Evolutionary conservation across 2,888 invertebrate species (phyloP).

Genomic region (Euphydryas editha): DNA sequence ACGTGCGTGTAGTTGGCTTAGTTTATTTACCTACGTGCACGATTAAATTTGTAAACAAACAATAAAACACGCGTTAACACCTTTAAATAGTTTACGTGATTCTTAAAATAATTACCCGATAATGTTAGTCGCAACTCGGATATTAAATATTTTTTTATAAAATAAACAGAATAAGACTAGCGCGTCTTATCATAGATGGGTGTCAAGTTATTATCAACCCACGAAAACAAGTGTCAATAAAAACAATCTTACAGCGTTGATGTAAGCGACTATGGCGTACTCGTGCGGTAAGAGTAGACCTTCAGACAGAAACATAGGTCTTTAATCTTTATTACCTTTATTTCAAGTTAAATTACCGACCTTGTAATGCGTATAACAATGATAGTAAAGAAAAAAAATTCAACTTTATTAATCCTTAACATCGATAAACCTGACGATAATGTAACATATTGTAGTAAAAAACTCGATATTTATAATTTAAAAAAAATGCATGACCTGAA

Average conservation of each 20-base stretch:
- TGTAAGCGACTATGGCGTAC: too few relatives aligned
- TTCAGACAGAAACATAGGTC: conserved; percentile 35
- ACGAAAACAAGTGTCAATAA: background rate
- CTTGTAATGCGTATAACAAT: conserved; percentile 55
- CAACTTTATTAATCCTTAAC: background rate
- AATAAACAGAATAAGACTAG: background rate
- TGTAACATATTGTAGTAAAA: background rate
- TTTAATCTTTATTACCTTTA: conserved; percentile 51
- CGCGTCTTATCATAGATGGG: conserved; percentile 15
- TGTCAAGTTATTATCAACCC: conserved; percentile 31
- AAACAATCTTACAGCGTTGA: too few relatives aligned
- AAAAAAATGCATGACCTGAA: conserved; percentile 23
- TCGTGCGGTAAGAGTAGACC: conserved; percentile 9
- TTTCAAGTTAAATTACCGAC: conserved; percentile 54
- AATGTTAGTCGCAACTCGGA: conserved; percentile 12
- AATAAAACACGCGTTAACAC: conserved; percentile 10
- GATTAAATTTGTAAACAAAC: conserved; percentile 16
- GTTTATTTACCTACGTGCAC: background rate
- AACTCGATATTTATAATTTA: background rate
- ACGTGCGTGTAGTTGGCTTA: conserved; percentile 17
- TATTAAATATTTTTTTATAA: conserved; percentile 5
- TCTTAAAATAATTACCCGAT: conserved; percentile 13
- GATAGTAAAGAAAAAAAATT: conserved; percentile 40
- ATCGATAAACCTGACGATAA: background rate
- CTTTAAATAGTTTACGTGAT: conserved; percentile 4